These are phyloP conservation scores for Sialia sialis DNA, from an alignment of 2,113 vertebrate species.

Conservation along the genomic window DNA sequence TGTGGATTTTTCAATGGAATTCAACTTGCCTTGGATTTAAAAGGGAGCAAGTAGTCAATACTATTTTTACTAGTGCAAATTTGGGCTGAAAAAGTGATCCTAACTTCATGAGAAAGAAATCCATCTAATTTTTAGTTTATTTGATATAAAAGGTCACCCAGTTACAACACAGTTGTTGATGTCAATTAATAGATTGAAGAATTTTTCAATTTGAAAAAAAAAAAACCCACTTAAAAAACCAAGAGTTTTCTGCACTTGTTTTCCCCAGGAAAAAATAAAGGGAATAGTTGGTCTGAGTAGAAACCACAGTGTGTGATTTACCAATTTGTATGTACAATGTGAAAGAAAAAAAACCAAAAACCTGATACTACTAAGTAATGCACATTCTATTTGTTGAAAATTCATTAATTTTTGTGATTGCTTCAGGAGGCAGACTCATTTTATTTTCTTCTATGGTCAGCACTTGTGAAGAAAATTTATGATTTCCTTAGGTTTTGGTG, in stretches of 20 bases:
- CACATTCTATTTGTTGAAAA: not conserved
- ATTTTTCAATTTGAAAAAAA: not conserved
- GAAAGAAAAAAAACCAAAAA: not conserved
- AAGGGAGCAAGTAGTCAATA: not conserved
- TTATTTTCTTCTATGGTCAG: not conserved
- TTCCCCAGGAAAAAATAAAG: not conserved
- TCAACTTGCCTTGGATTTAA: not conserved
- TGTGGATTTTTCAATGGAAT: not conserved
- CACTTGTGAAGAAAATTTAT: not conserved
- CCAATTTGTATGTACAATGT: not conserved
- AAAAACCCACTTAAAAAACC: too few relatives aligned
- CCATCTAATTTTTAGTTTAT: not conserved
- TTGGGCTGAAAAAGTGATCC: not conserved
- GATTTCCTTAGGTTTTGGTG: not conserved
- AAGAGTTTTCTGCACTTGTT: not conserved
- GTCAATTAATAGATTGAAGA: not conserved
- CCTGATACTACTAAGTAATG: not conserved
- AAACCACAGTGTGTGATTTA: not conserved
- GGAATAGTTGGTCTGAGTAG: not conserved
- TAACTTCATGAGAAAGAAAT: not conserved
- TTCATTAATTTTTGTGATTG: not conserved
- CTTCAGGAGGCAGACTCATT: not conserved
- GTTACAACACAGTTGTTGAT: not conserved
- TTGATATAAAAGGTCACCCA: not conserved
- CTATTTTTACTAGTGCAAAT: not conserved